Conservation (phyloP, 2,797 vertebrate species). For the Pyrocephalus nanus region DNA sequence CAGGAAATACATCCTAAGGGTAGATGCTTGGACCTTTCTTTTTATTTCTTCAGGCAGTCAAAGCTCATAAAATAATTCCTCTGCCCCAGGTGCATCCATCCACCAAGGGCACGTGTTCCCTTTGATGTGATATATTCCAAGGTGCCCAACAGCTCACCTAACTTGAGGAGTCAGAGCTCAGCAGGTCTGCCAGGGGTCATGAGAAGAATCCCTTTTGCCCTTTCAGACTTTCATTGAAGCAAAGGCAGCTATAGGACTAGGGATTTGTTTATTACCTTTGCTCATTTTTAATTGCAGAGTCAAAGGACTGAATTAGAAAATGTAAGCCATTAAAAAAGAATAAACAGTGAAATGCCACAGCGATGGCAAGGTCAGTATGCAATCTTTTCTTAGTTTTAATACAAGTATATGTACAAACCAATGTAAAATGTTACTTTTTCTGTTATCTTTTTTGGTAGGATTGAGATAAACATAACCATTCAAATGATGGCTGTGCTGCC, state of each 20-base stretch:
- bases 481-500: neutral
- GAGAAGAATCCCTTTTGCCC: neutral
- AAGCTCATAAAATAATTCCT: neutral
- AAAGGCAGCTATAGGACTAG: neutral
- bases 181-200: neutral
- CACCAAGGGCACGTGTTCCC: neutral
- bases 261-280: neutral
- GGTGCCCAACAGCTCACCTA: neutral
- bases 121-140: neutral
- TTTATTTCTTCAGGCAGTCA: neutral
- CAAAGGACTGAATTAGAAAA: neutral
- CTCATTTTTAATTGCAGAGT: neutral
- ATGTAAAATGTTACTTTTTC: neutral
- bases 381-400: slow-evolving; percentile 8
- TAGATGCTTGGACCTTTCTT: neutral
- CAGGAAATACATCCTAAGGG: neutral
- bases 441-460: neutral
- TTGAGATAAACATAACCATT: neutral
- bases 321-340: slow-evolving; percentile 14
- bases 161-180: neutral
- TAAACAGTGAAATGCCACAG: neutral
- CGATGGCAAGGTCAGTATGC: neutral
- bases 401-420: neutral
- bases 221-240: neutral
- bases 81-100: neutral